Conservation (phyloP, 1,140 invertebrate species). For the Pseudomyrmex cubaensis region DNA sequence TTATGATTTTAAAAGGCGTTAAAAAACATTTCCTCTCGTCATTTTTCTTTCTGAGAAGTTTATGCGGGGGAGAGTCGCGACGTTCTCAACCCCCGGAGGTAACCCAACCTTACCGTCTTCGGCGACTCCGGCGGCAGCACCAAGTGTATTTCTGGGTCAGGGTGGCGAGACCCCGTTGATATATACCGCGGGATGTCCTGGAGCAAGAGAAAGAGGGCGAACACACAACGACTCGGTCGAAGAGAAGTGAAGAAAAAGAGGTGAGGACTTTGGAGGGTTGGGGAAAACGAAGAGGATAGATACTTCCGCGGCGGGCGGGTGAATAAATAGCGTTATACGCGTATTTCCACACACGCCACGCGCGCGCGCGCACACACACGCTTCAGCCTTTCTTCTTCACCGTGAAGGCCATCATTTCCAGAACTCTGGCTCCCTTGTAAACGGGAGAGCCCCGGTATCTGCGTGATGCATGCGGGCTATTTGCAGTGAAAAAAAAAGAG, state of each 20-base stretch:
- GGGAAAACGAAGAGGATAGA: neutral
- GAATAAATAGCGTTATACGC: conserved; percentile 70
- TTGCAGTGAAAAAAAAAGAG: conserved; percentile 64
- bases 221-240: conserved; percentile 14
- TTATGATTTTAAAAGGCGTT: conserved; percentile 55
- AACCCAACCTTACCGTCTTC: conserved; percentile 45
- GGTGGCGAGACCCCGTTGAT: conserved; percentile 67
- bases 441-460: conserved; percentile 52
- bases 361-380: conserved; percentile 49
- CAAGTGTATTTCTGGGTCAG: conserved; percentile 78
- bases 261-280: neutral
- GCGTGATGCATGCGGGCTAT: conserved; percentile 75
- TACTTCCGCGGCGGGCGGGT: conserved; percentile 46
- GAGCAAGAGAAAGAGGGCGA: neutral
- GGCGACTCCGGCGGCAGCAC: conserved; percentile 50
- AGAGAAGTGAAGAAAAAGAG: conserved; percentile 45
- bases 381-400: conserved; percentile 70
- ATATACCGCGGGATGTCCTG: conserved; percentile 63
- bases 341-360: conserved; percentile 63
- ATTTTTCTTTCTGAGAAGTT: conserved; percentile 56
- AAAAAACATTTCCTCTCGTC: conserved; percentile 44
- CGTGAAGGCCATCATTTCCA: conserved; percentile 72
- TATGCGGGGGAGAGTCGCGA: conserved; percentile 38
- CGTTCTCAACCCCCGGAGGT: conserved; percentile 9
- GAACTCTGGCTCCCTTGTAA: conserved; percentile 70